Evolutionary conservation across 1,140 invertebrate species (phyloP).

Genomic region (Drosophila pallidifrons): DNA sequence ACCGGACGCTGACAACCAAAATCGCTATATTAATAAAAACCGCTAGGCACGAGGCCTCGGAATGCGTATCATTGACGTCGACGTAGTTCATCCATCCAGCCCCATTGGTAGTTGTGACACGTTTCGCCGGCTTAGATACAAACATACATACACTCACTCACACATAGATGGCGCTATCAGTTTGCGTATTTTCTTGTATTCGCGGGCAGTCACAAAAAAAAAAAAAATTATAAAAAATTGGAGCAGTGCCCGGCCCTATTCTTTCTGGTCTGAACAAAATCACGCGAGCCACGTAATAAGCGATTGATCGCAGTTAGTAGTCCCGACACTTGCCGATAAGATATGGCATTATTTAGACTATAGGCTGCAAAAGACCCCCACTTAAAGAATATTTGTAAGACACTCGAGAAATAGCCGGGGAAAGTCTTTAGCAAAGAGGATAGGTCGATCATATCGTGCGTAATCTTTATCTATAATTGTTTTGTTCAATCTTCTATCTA

Average conservation of each 20-base stretch:
- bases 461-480: neutral
- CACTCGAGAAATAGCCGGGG: slow-evolving; percentile 1
- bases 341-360: slow-evolving; percentile 18
- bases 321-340: slow-evolving; percentile 37
- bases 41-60: slow-evolving; percentile 24
- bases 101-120: slow-evolving; percentile 41
- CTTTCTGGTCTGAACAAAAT: neutral
- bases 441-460: neutral
- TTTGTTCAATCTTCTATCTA: neutral
- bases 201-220: neutral
- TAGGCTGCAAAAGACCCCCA: slow-evolving; percentile 15
- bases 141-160: slow-evolving; percentile 1
- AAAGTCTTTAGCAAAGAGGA: neutral
- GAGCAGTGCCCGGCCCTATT: slow-evolving; percentile 4
- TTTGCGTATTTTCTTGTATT: slow-evolving; percentile 11
- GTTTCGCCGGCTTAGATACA: slow-evolving; percentile 45
- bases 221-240: neutral
- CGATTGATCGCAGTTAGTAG: slow-evolving; percentile 18
- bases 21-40: slow-evolving; percentile 37
- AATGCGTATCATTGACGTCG: slow-evolving; percentile 41
- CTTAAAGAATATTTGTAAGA: slow-evolving; percentile 16
- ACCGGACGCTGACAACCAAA: slow-evolving; percentile 38
- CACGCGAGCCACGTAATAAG: slow-evolving; percentile 34
- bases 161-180: slow-evolving; percentile 7
- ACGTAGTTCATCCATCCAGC: neutral